A percentile compares a stretch with the other conserved stretches of the same genome.
Evolutionary conservation across 1,140 invertebrate species (phyloP).

Genomic region (Drosophila kohkoa): DNA sequence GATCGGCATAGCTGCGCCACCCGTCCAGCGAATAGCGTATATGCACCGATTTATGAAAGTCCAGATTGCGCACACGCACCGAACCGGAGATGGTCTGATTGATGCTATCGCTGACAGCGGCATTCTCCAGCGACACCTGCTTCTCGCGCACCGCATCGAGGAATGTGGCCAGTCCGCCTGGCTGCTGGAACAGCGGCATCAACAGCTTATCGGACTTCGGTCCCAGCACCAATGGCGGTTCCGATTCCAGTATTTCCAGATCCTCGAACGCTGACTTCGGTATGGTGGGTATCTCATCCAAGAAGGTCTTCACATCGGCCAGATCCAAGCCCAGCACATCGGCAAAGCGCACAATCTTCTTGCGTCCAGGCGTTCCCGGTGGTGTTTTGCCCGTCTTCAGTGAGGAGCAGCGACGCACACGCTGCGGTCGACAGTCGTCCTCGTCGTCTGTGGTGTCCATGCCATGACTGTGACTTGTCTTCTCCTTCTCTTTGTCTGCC

Average conservation of each 20-base stretch:
- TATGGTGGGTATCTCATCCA: slow-evolving; percentile 95
- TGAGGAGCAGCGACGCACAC: slow-evolving; percentile 92
- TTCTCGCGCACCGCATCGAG: slow-evolving; percentile 90
- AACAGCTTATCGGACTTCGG: slow-evolving; percentile 87
- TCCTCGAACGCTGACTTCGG: slow-evolving; percentile 94
- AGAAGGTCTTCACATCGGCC: slow-evolving; percentile 94
- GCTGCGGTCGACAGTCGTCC: slow-evolving; percentile 86
- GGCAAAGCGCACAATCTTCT: slow-evolving; percentile 98
- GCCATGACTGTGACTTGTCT: slow-evolving; percentile 51
- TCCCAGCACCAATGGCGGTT: slow-evolving; percentile 84
- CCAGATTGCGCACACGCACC: slow-evolving; percentile 94
- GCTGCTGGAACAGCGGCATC: slow-evolving; percentile 93
- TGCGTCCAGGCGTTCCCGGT: slow-evolving; percentile 93
- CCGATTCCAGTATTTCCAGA: slow-evolving; percentile 85
- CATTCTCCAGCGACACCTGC: slow-evolving; percentile 94
- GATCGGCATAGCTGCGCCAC: slow-evolving; percentile 94
- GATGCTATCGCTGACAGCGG: slow-evolving; percentile 89
- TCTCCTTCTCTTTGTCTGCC: neutral
- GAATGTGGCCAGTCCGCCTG: slow-evolving; percentile 91
- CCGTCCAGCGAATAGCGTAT: slow-evolving; percentile 94
- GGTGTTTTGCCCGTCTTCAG: slow-evolving; percentile 96
- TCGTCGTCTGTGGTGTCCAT: slow-evolving; percentile 79
- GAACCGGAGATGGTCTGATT: slow-evolving; percentile 93
- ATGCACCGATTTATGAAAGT: slow-evolving; percentile 96
- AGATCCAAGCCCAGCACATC: slow-evolving; percentile 97